A percentile compares a stretch with the other conserved stretches of the same genome.
Conservation (phyloP, 2,888 invertebrate genomes). For the Caenorhabditis sulstoni region DNA sequence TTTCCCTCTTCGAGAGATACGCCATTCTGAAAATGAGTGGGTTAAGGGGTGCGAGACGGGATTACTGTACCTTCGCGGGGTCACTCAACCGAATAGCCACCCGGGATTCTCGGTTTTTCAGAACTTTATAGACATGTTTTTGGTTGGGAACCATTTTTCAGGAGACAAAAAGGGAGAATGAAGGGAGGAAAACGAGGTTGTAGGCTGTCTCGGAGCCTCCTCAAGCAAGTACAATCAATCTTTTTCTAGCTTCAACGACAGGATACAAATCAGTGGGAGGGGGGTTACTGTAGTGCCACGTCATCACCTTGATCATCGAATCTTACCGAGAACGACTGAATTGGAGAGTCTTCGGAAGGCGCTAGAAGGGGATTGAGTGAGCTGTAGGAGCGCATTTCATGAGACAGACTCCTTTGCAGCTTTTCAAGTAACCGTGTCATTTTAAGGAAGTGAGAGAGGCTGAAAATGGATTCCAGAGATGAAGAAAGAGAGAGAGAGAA, state of each 20-base stretch:
- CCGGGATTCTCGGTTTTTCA: slow-evolving; percentile 27
- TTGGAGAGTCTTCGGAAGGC: slow-evolving; percentile 32
- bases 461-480: neutral
- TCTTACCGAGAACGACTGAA: slow-evolving; percentile 49
- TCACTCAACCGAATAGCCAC: neutral
- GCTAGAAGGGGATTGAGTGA: slow-evolving; percentile 45
- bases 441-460: neutral
- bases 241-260: too few relatives aligned
- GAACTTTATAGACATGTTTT: slow-evolving; percentile 27
- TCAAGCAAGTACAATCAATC: neutral
- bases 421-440: slow-evolving; percentile 55
- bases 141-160: neutral
- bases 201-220: too few relatives aligned
- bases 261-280: too few relatives aligned
- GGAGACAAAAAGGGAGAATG: neutral
- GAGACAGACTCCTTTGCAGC: slow-evolving; percentile 50
- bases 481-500: slow-evolving; percentile 21
- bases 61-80: neutral
- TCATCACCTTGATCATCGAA: neutral
- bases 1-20: slow-evolving; percentile 63
- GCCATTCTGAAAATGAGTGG: slow-evolving; percentile 54
- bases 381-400: slow-evolving; percentile 60
- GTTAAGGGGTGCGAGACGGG: neutral
- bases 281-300: neutral
- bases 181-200: too few relatives aligned